Evolutionary conservation across 2,888 invertebrate species (phyloP), one percentile per base, ranked within the genome.

Genomic region (Aricia artaxerxes): DNA sequence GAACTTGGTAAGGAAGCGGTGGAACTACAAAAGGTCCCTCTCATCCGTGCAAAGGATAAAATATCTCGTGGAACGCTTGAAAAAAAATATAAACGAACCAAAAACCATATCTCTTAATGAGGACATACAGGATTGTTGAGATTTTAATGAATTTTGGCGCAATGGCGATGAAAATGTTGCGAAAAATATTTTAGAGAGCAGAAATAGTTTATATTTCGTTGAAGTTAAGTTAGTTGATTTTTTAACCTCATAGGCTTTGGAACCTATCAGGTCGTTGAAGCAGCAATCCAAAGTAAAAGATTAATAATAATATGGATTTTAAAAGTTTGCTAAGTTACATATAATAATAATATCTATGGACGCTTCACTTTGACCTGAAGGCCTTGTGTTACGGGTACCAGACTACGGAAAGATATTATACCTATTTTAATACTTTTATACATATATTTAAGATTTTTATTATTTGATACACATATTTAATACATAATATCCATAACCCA

Each of bases 31-130:
- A 75, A 75, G 75, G 44, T 75, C 75, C n/a, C 44, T 49, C 75
- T 49, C 75, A 75, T 75, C 75, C 75, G 75, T 75, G 75, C 75
- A 44, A 75, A 75, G 75, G 75, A 75, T 75, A 75, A 75, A 75
- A 75, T 75, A 75, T 75, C 75, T 75, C 75, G 75, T 75, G 75
- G 11, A 44, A 44, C 11, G 24, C n/a, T 75, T 73, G 5, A 49
- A 75, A 75, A 73, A 73, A 49, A 73, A 35, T 24, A 49, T 38
- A 75, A 13, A 24, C 49, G 44, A n/a, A 35, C 75, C 35, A 49
- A 75, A 44, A 44, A 73, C 73, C 44, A 44, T 44, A 75, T 75
- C 11, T 49, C 24, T 44, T 75, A 75, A 75, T 75, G 75, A 75
- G 75, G 24, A 40, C n/a, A 75, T 31, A 44, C 24, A 75, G 44